These are phyloP conservation scores for Cyrtorhinus lividipennis DNA, from an alignment of 1,140 invertebrate species.

Conservation along the genomic window DNA sequence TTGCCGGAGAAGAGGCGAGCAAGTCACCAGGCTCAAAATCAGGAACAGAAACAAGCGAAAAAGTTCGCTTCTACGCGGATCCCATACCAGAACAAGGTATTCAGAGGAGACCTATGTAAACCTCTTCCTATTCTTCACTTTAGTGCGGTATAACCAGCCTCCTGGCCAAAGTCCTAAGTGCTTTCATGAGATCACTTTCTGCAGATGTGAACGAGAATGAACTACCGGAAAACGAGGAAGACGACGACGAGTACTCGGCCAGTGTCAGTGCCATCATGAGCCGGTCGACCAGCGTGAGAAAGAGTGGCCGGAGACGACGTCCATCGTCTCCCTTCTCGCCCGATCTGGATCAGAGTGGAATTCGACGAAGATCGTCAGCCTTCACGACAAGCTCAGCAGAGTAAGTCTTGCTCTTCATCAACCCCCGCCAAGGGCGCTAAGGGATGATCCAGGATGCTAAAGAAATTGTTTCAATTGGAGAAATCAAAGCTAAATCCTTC, in stretches of 20 bases:
- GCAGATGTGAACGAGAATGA: not conserved
- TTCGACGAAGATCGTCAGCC: constrained; percentile 54
- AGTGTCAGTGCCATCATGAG: constrained; percentile 64
- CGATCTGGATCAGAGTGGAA: constrained; percentile 22
- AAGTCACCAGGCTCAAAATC: constrained; percentile 12
- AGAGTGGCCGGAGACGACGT: constrained; percentile 35
- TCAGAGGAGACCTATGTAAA: too few relatives aligned
- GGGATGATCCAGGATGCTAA: not conserved
- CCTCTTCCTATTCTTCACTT: not conserved
- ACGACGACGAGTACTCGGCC: constrained; percentile 65
- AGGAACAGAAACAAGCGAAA: too few relatives aligned
- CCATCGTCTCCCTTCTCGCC: constrained; percentile 55
- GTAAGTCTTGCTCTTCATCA: constrained; percentile 36
- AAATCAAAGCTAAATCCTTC: too few relatives aligned
- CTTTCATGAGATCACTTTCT: too few relatives aligned
- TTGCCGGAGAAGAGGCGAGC: constrained; percentile 37
- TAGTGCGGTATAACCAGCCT: too few relatives aligned
- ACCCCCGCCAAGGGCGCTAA: too few relatives aligned
- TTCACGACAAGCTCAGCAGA: constrained; percentile 74
- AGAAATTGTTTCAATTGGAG: constrained; percentile 17
- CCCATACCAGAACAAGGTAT: constrained; percentile 21
- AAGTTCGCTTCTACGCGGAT: constrained; percentile 16
- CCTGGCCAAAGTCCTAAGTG: too few relatives aligned
- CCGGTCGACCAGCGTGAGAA: constrained; percentile 42
- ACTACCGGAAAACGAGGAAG: constrained; percentile 28